phyloP scores from a whole-genome alignment of 2,113 vertebrate genomes.

The Gnathonemus longibarbis region DNA sequence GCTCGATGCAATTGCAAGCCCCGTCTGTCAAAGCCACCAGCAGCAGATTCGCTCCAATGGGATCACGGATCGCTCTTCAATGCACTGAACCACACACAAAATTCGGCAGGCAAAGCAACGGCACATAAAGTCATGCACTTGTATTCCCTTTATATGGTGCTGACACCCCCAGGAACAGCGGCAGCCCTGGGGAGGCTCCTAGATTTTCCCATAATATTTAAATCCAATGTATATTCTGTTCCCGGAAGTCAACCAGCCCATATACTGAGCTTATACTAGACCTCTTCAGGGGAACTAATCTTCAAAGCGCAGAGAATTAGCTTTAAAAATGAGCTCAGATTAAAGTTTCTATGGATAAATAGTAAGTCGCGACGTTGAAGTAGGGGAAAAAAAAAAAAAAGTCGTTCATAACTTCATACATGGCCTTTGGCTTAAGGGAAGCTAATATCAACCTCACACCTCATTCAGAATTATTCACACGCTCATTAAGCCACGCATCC shows the following conservation, averaged over 20 bases:
- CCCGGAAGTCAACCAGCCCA: conserved; percentile 38
- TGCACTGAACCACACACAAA: not conserved
- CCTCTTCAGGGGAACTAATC: conserved; percentile 50
- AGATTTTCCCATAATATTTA: conserved; percentile 9
- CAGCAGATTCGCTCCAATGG: not conserved
- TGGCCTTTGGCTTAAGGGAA: conserved; percentile 4
- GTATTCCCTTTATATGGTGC: conserved; percentile 25
- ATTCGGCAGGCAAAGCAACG: conserved; percentile 20
- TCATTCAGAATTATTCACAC: conserved; percentile 13
- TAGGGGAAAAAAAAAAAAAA: conserved; percentile 21
- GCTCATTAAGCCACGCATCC: not conserved
- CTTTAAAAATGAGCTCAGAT: conserved; percentile 38
- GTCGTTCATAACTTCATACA: not conserved
- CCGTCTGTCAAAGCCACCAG: not conserved
- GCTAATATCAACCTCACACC: not conserved
- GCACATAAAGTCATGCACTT: conserved; percentile 12
- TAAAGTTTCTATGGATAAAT: conserved; percentile 44
- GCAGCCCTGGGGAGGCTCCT: not conserved
- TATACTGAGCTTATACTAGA: conserved; percentile 44
- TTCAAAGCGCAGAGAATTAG: conserved; percentile 48
- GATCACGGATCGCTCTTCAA: conserved; percentile 1
- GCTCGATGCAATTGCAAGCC: not conserved
- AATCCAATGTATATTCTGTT: conserved; percentile 27
- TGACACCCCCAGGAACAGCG: not conserved
- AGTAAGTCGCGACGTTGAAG: conserved; percentile 41